Conservation (phyloP, 2,888 invertebrate genomes). For the Lochmaea capreae region DNA sequence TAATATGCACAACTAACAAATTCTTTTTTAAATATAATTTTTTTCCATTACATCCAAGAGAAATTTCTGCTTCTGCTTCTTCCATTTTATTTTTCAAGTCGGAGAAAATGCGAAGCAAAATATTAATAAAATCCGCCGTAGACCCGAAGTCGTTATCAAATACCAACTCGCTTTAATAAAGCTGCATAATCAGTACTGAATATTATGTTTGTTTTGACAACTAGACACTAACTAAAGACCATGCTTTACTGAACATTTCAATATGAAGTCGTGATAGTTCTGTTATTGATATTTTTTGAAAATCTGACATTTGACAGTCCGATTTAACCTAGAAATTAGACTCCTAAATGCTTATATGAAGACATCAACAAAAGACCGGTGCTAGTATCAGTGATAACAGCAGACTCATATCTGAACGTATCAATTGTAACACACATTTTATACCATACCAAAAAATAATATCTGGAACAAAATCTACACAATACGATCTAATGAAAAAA, state of each 20-base stretch:
- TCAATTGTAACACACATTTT: no score
- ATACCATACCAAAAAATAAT: no score
- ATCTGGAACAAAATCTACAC: no score
- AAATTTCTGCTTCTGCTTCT: background rate
- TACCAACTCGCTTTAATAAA: conserved; percentile 16
- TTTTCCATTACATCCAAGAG: background rate
- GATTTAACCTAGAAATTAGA: no score
- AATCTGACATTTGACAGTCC: no score
- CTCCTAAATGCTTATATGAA: no score
- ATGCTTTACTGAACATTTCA: conserved; percentile 11
- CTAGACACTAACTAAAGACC: background rate
- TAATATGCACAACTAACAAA: background rate
- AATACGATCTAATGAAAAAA: no score
- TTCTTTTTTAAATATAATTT: background rate
- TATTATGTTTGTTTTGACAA: conserved; percentile 28
- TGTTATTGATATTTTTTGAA: no score
- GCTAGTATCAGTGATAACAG: no score
- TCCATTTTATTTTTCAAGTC: background rate
- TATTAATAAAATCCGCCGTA: conserved; percentile 17
- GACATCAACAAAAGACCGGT: no score
- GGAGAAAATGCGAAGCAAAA: conserved; percentile 16
- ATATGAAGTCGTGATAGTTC: no score
- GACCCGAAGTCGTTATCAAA: conserved; percentile 17
- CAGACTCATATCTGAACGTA: no score
- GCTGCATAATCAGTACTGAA: conserved; percentile 23